Base-by-base conservation (phyloP, 1,140 invertebrate species). In the Heliothis virescens region DNA sequence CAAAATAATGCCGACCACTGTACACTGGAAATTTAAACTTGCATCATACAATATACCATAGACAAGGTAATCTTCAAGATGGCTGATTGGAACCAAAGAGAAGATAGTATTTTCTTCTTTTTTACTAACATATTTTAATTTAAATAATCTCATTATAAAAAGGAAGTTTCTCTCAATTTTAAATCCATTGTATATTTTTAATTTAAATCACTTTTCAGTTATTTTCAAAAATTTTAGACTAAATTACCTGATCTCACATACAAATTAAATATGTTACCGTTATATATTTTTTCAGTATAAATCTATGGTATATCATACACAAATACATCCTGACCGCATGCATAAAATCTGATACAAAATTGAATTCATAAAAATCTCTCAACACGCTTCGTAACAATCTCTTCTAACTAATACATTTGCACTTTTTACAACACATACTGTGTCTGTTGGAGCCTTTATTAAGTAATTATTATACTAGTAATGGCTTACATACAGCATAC, bases 1-100 rank as follows among this genome's bases (percentile, higher is more conserved):
- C 86, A 91, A 87, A 87, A 63, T 53, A 76, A 76, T 63, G 74
- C 60, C 34, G 74, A 76, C 60, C 60, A 87, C 76, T 83, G 82
- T 79, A 85, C 79, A 86, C 86, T 86, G 88, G 82, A 86, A 87
- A 65, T 86, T 71, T 77, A 75, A 80, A 81, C 63, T 76, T 67
- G 79, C 72, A 79, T 81, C n/a, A 80, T 79, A 79, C 75, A 65
- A 81, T 79, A 62, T 76, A 16, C 60, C 74, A 53, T 62, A 63
- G 15, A 47, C 9, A n/a, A 15, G 74, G 52, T 26, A 26, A 12
- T 65, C 18, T 53, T 76, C 60, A 76, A 76, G 65, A 63, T 62
- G 53, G 29, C 34, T 72, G 29, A 15, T 62, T 53, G 10, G 0
- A n/a, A 53, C 21, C 5, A 21, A 2, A 55, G 52, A 41, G 34